Evolutionary conservation across 2,113 vertebrate genomes (phyloP).

Genomic region (Thalassarche chlororhynchos): DNA sequence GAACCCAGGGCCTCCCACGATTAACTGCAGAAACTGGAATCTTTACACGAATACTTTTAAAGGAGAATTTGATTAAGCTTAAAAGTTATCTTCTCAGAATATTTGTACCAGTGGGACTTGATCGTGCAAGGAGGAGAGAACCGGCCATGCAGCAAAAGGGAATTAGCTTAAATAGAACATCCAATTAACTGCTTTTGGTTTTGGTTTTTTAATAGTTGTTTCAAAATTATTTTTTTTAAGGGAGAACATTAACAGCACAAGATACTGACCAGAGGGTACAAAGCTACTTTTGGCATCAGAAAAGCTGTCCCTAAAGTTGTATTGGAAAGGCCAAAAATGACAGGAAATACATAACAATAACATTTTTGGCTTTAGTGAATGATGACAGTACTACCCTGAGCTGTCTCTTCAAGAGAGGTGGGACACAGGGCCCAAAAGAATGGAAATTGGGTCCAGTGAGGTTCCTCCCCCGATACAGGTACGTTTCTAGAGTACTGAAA

Average conservation of each 20-base stretch:
- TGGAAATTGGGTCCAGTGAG: not conserved
- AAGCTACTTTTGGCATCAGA: not conserved
- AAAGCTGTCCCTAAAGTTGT: not conserved
- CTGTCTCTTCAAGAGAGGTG: not conserved
- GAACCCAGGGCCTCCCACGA: not conserved
- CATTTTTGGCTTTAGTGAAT: not conserved
- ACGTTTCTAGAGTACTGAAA: not conserved
- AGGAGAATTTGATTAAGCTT: conserved; percentile 6
- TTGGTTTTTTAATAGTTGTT: not conserved
- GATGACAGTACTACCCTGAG: not conserved
- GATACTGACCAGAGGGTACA: not conserved
- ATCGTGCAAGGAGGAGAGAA: not conserved
- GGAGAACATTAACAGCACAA: not conserved
- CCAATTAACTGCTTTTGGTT: not conserved
- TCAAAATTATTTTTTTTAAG: not conserved
- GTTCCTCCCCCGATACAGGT: not conserved
- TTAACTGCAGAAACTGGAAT: not conserved
- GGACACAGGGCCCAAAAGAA: not conserved
- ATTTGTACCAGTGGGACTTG: not conserved
- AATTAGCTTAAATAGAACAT: conserved; percentile 16
- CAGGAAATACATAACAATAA: not conserved
- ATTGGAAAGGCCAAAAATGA: not conserved
- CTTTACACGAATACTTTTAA: conserved; percentile 2
- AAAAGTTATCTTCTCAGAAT: conserved; percentile 4
- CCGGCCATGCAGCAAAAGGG: not conserved